phyloP scores from a whole-genome alignment of 2,888 invertebrate species.

The Drosophila atripex region DNA sequence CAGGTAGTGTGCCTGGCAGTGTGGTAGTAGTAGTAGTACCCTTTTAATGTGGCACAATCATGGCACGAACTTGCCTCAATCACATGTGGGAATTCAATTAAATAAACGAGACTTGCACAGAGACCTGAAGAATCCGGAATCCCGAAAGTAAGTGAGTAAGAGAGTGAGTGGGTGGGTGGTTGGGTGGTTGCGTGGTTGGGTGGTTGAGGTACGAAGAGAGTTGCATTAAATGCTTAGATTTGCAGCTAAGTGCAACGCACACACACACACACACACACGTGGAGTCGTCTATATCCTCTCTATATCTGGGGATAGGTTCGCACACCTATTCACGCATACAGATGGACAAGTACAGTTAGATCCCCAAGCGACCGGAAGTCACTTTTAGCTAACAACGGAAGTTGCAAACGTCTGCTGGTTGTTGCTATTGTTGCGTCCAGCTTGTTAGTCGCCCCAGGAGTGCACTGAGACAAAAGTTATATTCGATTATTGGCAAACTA shows the following conservation, averaged over 20 bases:
- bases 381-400: constrained; percentile 68
- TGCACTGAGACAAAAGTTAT: constrained; percentile 11
- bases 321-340: constrained; percentile 12
- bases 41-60: constrained; percentile 51
- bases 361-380: constrained; percentile 66
- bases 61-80: constrained; percentile 41
- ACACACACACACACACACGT: constrained; percentile 5
- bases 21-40: not conserved
- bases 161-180: not conserved
- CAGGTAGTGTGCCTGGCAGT: not conserved
- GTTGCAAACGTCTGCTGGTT: constrained; percentile 61
- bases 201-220: not conserved
- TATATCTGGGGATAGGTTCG: not conserved
- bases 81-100: constrained; percentile 67
- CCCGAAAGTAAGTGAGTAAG: not conserved
- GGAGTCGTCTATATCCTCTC: not conserved
- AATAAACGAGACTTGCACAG: constrained; percentile 41
- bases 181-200: not conserved
- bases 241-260: constrained; percentile 43
- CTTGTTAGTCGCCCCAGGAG: constrained; percentile 2
- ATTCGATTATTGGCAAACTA: too few relatives aligned
- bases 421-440: constrained; percentile 27
- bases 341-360: constrained; percentile 37
- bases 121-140: constrained; percentile 6
- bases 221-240: constrained; percentile 43